These are phyloP conservation scores for Isichthys henryi DNA, from an alignment of 2,113 vertebrate genomes.

Conservation along the genomic window DNA sequence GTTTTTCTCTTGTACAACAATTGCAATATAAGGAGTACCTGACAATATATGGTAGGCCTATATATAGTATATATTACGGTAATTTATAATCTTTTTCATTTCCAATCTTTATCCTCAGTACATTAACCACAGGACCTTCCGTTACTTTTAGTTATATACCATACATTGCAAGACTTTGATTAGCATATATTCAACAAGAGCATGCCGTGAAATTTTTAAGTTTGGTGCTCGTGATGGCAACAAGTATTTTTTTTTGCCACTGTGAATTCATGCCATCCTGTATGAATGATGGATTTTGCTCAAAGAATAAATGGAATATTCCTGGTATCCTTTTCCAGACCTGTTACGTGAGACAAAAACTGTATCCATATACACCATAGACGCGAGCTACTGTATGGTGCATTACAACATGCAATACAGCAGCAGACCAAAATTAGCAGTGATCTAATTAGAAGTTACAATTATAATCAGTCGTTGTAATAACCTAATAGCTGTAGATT, in stretches of 20 bases:
- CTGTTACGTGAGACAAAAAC: not conserved
- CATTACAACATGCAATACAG: not conserved
- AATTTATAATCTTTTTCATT: not conserved
- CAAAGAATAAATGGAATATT: not conserved
- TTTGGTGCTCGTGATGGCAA: not conserved
- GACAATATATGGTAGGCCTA: not conserved
- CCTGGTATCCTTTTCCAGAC: not conserved
- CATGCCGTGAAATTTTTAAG: not conserved
- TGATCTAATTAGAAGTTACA: not conserved
- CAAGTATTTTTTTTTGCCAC: not conserved
- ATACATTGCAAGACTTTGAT: not conserved
- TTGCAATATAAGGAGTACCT: not conserved
- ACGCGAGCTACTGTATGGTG: not conserved
- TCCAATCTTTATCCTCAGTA: not conserved
- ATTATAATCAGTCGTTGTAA: slow-evolving; percentile 4
- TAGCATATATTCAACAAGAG: not conserved
- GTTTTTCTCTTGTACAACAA: not conserved
- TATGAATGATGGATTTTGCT: not conserved
- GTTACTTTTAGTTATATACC: not conserved
- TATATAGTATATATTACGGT: not conserved
- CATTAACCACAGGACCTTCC: not conserved
- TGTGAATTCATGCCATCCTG: not conserved
- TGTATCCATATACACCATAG: not conserved
- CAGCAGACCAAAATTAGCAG: not conserved
- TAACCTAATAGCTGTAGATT: slow-evolving; percentile 2